These are phyloP conservation scores for Ameiurus melas DNA, from an alignment of 2,113 vertebrate genomes.

Conservation along the genomic window DNA sequence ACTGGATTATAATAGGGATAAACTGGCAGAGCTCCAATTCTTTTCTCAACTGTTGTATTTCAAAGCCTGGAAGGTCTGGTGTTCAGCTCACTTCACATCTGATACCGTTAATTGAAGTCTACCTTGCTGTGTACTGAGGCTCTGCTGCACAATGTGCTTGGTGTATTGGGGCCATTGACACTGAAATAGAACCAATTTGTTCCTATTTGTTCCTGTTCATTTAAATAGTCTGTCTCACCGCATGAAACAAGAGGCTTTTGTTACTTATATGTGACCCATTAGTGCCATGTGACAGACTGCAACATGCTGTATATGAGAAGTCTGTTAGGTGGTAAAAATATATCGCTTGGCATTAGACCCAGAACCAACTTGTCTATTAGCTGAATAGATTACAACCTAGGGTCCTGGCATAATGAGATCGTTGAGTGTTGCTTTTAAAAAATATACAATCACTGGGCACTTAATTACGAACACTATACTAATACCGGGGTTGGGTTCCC, in stretches of 20 bases:
- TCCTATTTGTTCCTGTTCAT: slow-evolving; percentile 30
- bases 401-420: neutral
- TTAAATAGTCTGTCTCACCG: slow-evolving; percentile 2
- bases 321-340: neutral
- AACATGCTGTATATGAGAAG: neutral
- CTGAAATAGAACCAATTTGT: slow-evolving; percentile 33
- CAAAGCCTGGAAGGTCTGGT: slow-evolving; percentile 4
- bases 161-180: slow-evolving; percentile 16
- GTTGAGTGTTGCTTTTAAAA: neutral
- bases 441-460: neutral
- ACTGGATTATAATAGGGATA: neutral
- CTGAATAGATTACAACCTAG: neutral
- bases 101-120: slow-evolving; percentile 25
- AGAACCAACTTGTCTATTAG: neutral
- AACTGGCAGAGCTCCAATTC: neutral
- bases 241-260: slow-evolving; percentile 16
- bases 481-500: neutral
- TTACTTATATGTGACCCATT: slow-evolving; percentile 1
- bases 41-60: neutral
- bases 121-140: slow-evolving; percentile 1
- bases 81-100: slow-evolving; percentile 21
- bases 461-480: neutral
- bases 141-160: slow-evolving; percentile 24
- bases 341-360: neutral
- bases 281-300: neutral